Percentiles rank a stretch among this genome's conserved stretches.
phyloP scores from a whole-genome alignment of 2,797 vertebrate genomes.

The Botia kubotai region DNA sequence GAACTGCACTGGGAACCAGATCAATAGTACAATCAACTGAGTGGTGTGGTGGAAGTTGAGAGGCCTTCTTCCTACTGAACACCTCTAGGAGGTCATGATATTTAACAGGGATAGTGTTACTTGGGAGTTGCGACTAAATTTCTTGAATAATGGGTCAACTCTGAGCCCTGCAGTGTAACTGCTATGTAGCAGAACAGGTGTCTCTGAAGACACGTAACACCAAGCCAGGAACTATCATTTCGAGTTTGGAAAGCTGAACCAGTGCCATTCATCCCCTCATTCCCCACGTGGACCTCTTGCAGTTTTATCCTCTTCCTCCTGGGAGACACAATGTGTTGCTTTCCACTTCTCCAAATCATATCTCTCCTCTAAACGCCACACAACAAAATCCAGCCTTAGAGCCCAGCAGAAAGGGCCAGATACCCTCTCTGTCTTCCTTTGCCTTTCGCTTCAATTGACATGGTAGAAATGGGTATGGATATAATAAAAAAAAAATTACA shows the following conservation, averaged over 20 bases:
- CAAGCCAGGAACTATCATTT: conserved; percentile 61
- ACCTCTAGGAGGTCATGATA: no score
- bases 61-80: no score
- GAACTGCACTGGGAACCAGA: no score
- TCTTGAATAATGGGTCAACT: conserved; percentile 56
- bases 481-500: no score
- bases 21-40: no score
- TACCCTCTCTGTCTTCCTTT: background rate
- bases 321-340: conserved; percentile 43
- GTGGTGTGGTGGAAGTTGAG: no score
- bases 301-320: conserved; percentile 31
- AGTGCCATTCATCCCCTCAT: conserved; percentile 24
- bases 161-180: conserved; percentile 54
- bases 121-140: no score
- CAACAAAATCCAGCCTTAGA: conserved; percentile 13
- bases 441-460: background rate
- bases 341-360: conserved; percentile 42
- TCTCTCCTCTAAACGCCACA: conserved; percentile 29
- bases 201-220: conserved; percentile 60
- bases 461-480: no score
- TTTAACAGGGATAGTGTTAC: no score
- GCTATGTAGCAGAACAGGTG: conserved; percentile 55
- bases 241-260: conserved; percentile 59
- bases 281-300: background rate
- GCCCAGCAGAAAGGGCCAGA: background rate